A percentile compares a stretch with the other conserved stretches of the same genome.
phyloP scores from a whole-genome alignment of 2,888 invertebrate genomes.

The Oeneis ivallda region DNA sequence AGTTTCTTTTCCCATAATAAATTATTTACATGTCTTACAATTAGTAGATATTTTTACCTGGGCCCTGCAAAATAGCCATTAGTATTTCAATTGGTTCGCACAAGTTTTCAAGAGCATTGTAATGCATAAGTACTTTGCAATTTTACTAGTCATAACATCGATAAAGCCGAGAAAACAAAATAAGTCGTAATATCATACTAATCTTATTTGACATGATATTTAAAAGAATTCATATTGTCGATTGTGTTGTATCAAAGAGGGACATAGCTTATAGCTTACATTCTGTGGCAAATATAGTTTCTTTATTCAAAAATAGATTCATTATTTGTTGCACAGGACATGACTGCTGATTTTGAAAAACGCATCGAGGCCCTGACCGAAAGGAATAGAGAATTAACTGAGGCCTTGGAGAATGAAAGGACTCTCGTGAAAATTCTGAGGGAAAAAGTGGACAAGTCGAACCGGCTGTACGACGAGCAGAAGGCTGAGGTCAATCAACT shows the following conservation, averaged over 20 bases:
- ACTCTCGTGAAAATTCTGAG: constrained; percentile 73
- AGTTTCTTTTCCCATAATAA: too few species aligned
- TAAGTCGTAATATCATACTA: too few species aligned
- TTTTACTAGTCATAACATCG: too few species aligned
- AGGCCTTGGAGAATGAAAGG: constrained; percentile 80
- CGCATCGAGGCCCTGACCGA: constrained; percentile 74
- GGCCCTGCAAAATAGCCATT: background rate
- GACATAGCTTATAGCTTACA: background rate
- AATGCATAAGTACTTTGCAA: background rate
- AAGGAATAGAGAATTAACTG: constrained; percentile 72
- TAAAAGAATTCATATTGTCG: too few species aligned
- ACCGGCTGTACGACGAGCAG: constrained; percentile 74
- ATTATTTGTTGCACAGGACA: constrained; percentile 61
- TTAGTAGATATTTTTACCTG: background rate
- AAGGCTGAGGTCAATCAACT: constrained; percentile 73
- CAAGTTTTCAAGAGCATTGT: constrained; percentile 9
- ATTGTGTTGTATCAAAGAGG: background rate
- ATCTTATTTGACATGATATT: too few species aligned
- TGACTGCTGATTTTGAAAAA: constrained; percentile 64
- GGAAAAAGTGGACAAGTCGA: constrained; percentile 76
- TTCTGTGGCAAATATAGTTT: background rate
- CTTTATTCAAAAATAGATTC: constrained; percentile 31
- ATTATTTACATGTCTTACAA: too few species aligned
- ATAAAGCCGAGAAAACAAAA: too few species aligned
- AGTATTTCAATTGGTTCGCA: constrained; percentile 1